These are phyloP conservation scores for Perca schrenkii DNA, from an alignment of 2,113 vertebrate genomes.

Conservation along the genomic window DNA sequence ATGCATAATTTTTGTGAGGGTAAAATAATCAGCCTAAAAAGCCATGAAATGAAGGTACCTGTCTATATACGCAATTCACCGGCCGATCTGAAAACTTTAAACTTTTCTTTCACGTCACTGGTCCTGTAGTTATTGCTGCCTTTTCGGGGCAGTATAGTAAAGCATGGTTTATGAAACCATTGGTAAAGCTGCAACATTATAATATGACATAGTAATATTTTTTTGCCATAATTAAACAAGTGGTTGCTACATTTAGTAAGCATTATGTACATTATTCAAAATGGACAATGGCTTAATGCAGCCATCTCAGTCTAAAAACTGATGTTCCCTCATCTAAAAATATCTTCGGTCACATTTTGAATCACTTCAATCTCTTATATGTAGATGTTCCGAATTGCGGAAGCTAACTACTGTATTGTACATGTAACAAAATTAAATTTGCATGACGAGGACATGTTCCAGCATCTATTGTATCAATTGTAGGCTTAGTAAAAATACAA, in stretches of 20 bases:
- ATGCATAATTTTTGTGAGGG: no score
- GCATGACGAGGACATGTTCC: slow-evolving; percentile 47
- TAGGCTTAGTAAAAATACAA: slow-evolving; percentile 20
- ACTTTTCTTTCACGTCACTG: background rate
- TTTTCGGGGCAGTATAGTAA: background rate
- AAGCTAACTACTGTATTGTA: slow-evolving; percentile 6
- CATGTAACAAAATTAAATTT: slow-evolving; percentile 36
- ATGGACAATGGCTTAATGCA: background rate
- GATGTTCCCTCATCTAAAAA: background rate
- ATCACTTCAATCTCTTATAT: background rate
- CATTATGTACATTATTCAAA: background rate
- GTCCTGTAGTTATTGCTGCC: background rate
- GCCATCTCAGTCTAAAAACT: background rate
- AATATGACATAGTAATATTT: background rate
- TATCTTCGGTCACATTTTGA: no score
- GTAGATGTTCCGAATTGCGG: slow-evolving; percentile 2
- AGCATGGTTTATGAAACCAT: background rate
- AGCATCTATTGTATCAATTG: slow-evolving; percentile 32
- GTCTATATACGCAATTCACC: no score
- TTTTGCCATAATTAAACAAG: background rate
- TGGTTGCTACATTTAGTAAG: background rate
- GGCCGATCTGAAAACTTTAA: background rate
- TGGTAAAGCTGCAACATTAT: background rate
- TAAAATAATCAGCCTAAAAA: no score
- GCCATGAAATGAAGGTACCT: background rate